Percentiles rank a stretch among this genome's conserved stretches.
phyloP scores from a whole-genome alignment of 2,797 vertebrate genomes.

The Aselliscus stoliczkanus region DNA sequence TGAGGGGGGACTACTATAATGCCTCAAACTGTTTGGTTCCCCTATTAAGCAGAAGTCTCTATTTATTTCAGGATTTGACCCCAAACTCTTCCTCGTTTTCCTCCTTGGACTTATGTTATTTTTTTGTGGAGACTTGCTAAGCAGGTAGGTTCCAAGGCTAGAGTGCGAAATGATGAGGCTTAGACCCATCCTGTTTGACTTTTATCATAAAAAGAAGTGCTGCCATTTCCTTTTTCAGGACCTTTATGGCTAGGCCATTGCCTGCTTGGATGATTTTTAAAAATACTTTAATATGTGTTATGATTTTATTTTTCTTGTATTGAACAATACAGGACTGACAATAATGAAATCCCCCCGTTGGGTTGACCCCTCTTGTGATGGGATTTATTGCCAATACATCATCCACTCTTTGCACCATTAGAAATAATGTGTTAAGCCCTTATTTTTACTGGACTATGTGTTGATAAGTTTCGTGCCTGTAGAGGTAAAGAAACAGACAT shows the following conservation, averaged over 20 bases:
- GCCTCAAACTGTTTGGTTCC: not conserved
- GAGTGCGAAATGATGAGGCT: not conserved
- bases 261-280: not conserved
- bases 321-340: not conserved
- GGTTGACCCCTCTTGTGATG: not conserved
- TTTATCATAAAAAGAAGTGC: not conserved
- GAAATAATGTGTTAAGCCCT: not conserved
- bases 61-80: conserved; percentile 88
- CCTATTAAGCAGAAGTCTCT: conserved; percentile 53
- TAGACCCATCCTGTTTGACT: not conserved
- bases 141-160: conserved; percentile 86
- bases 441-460: not conserved
- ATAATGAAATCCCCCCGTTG: not conserved
- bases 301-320: not conserved
- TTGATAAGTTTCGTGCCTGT: not conserved
- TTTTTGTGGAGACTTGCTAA: conserved; percentile 89
- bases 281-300: not conserved
- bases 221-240: not conserved
- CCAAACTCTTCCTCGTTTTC: conserved; percentile 90
- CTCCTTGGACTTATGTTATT: conserved; percentile 89
- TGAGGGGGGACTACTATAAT: not conserved
- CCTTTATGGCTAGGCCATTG: not conserved
- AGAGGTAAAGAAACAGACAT: not conserved
- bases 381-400: not conserved
- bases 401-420: not conserved